Conservation (phyloP, 2,113 vertebrate species). For the Geococcyx californianus region DNA sequence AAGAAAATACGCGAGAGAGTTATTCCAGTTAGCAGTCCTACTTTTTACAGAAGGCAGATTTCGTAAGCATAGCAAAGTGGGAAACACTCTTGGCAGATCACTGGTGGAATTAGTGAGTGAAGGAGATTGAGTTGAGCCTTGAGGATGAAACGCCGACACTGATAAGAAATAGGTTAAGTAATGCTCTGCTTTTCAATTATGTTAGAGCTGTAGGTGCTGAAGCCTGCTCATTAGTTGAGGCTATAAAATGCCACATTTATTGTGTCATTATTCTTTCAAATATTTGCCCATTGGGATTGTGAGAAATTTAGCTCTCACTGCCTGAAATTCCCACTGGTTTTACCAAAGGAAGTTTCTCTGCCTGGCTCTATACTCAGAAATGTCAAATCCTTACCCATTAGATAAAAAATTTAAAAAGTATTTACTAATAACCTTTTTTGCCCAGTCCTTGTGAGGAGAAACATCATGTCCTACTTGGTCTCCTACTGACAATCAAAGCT, state of each 20-base stretch:
- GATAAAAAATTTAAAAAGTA: neutral
- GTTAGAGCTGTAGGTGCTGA: slow-evolving; percentile 10
- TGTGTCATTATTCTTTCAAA: slow-evolving; percentile 33
- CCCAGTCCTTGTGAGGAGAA: slow-evolving; percentile 22
- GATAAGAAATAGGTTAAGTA: slow-evolving; percentile 15
- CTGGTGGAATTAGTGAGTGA: neutral
- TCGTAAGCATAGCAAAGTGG: neutral
- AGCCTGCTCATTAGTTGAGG: slow-evolving; percentile 10
- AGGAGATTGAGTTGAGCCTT: slow-evolving; percentile 18
- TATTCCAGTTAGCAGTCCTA: neutral
- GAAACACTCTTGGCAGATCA: neutral
- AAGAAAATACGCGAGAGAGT: neutral
- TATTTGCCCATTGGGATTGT: slow-evolving; percentile 31
- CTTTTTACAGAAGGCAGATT: neutral
- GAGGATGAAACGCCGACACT: slow-evolving; percentile 9
- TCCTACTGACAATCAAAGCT: slow-evolving; percentile 5
- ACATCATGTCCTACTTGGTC: neutral
- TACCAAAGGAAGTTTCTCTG: neutral
- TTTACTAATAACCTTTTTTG: neutral
- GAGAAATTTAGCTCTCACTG: neutral
- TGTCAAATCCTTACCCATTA: neutral
- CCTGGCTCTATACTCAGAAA: neutral
- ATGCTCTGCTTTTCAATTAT: slow-evolving; percentile 24
- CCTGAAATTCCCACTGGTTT: neutral
- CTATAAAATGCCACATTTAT: slow-evolving; percentile 50